phyloP scores from a whole-genome alignment of 2,797 vertebrate species.

The Enteromius anoplus region DNA sequence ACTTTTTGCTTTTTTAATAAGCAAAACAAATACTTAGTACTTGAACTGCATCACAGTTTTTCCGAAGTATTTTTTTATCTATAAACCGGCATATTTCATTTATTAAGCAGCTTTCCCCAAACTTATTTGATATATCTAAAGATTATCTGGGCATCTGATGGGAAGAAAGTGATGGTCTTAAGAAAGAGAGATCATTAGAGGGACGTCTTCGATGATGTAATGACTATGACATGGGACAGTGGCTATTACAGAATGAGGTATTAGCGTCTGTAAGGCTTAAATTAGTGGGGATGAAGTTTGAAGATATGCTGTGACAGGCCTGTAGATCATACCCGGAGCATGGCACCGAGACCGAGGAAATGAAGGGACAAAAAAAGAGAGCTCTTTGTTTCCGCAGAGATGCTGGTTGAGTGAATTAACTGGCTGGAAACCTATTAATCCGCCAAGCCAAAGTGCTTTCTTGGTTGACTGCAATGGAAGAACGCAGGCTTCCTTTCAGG shows the following conservation, averaged over 20 bases:
- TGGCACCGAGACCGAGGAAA: slow-evolving; percentile 7
- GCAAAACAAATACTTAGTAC: background rate
- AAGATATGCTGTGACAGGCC: slow-evolving; percentile 20
- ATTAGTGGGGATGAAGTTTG: slow-evolving; percentile 2
- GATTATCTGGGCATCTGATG: slow-evolving; percentile 2
- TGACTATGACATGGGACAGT: slow-evolving; percentile 23
- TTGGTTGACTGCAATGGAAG: slow-evolving; percentile 42
- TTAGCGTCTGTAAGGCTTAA: slow-evolving; percentile 15
- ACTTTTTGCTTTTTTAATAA: slow-evolving; percentile 12
- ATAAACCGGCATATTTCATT: background rate
- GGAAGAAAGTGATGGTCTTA: slow-evolving; percentile 19
- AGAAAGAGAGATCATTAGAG: slow-evolving; percentile 25
- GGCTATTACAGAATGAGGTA: slow-evolving; percentile 22
- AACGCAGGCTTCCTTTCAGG: slow-evolving; percentile 45
- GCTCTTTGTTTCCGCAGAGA: slow-evolving; percentile 38
- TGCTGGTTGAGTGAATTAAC: slow-evolving; percentile 44
- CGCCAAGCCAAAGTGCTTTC: slow-evolving; percentile 27
- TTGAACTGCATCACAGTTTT: background rate
- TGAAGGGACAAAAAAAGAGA: slow-evolving; percentile 22
- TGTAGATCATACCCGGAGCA: slow-evolving; percentile 50
- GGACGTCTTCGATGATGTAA: slow-evolving; percentile 9
- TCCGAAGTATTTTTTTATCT: background rate
- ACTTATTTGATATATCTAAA: background rate
- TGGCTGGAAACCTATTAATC: slow-evolving; percentile 52
- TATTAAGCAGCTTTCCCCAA: background rate